Evolutionary conservation across 2,797 vertebrate species (phyloP).

Genomic region (Lagocephalus sceleratus): DNA sequence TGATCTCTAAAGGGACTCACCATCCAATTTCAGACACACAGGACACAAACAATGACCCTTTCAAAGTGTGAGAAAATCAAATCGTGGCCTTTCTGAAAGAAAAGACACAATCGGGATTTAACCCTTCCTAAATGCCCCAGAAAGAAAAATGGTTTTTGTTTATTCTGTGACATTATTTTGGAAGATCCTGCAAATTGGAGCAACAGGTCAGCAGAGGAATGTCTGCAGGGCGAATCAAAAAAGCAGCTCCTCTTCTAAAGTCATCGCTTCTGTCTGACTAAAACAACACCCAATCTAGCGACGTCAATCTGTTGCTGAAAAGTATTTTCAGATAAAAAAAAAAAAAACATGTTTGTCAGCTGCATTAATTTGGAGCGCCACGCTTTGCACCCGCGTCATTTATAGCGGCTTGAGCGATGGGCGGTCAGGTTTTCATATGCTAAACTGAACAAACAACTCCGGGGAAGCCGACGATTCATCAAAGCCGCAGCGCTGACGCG

Average conservation of each 20-base stretch:
- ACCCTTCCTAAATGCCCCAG: conserved; percentile 23
- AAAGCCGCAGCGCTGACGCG: conserved; percentile 34
- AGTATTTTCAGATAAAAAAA: no score
- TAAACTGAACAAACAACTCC: conserved; percentile 55
- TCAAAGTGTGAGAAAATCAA: conserved; percentile 79
- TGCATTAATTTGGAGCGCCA: conserved; percentile 35
- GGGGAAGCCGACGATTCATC: conserved; percentile 40
- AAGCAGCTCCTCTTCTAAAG: neutral
- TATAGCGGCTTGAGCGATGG: conserved; percentile 28
- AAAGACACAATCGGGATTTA: conserved; percentile 49
- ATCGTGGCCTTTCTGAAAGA: conserved; percentile 48
- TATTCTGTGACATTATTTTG: neutral
- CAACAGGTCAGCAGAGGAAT: neutral
- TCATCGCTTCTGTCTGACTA: neutral
- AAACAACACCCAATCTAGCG: no score
- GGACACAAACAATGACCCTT: conserved; percentile 73
- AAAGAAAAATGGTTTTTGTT: conserved; percentile 1
- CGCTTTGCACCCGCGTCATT: conserved; percentile 41
- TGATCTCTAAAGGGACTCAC: conserved; percentile 71
- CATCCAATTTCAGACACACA: conserved; percentile 70
- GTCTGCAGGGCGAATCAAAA: neutral
- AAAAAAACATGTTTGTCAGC: neutral
- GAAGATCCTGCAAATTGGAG: neutral
- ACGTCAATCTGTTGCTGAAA: no score
- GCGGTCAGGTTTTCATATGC: conserved; percentile 65